Conservation (phyloP, 2,797 vertebrate species). For the Onychomys torridus region DNA sequence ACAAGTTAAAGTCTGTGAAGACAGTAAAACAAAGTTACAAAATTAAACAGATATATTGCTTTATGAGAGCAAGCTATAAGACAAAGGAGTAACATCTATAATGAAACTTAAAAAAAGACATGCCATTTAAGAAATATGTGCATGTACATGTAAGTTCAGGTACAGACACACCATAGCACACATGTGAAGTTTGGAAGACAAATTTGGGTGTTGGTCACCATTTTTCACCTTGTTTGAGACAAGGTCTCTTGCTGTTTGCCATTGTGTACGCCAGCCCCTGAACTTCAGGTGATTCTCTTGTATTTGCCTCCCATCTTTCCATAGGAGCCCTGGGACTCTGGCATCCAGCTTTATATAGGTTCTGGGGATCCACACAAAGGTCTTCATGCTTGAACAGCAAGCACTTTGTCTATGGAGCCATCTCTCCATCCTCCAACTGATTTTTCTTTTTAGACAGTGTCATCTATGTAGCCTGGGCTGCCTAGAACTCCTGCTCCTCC, state of each 20-base stretch:
- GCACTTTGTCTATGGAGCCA: background rate
- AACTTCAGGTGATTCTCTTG: background rate
- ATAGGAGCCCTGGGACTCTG: background rate
- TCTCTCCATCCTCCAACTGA: background rate
- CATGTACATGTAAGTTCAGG: background rate
- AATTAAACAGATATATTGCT: background rate
- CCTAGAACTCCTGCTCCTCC: background rate
- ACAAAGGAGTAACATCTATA: background rate
- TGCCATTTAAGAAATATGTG: background rate
- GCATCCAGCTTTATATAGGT: background rate
- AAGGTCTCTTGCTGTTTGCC: background rate
- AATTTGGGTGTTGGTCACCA: background rate
- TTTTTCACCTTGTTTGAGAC: background rate
- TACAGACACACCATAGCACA: background rate
- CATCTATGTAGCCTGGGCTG: background rate
- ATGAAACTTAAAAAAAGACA: background rate
- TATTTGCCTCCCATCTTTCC: background rate
- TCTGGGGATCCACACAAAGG: background rate
- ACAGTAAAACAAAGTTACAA: conserved; percentile 1
- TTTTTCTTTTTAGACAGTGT: background rate
- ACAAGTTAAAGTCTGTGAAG: conserved; percentile 76
- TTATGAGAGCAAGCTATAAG: conserved; percentile 22
- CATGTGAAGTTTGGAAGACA: background rate
- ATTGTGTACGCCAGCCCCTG: background rate
- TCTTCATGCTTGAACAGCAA: background rate